These are phyloP conservation scores for Barbus barbus DNA, from an alignment of 2,113 vertebrate species.

Conservation along the genomic window DNA sequence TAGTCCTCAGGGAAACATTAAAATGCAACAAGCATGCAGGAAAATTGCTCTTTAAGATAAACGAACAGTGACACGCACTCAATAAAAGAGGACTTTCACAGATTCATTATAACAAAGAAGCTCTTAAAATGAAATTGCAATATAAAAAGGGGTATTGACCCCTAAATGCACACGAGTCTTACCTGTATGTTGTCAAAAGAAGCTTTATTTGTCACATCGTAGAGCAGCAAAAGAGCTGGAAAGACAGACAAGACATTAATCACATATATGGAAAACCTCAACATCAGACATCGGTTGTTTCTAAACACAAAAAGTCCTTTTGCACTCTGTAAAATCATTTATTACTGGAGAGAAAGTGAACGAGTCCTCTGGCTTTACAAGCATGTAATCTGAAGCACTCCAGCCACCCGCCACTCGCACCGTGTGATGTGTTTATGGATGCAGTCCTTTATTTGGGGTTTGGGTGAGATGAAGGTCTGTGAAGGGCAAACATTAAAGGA, in stretches of 20 bases:
- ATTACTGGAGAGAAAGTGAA: not conserved
- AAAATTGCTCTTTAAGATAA: not conserved
- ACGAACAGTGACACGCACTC: not conserved
- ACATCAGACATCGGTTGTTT: not conserved
- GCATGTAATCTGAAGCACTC: not conserved
- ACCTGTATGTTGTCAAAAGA: slow-evolving; percentile 45
- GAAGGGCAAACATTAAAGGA: slow-evolving; percentile 61
- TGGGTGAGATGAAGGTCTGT: slow-evolving; percentile 41
- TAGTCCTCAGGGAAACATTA: not conserved
- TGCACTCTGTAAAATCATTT: not conserved
- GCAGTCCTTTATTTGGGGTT: slow-evolving; percentile 47
- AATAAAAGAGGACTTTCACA: not conserved
- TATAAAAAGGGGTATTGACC: not conserved
- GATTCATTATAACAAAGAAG: not conserved
- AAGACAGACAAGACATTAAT: not conserved
- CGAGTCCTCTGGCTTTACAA: not conserved
- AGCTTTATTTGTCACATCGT: slow-evolving; percentile 44
- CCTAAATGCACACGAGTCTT: not conserved
- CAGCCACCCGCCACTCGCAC: not conserved
- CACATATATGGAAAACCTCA: not conserved
- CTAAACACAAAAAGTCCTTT: not conserved
- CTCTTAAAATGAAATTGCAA: not conserved
- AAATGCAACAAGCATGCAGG: not conserved
- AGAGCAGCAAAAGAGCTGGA: slow-evolving; percentile 40
- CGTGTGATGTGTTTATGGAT: slow-evolving; percentile 30